A percentile compares a stretch with the other conserved stretches of the same genome.
phyloP scores from a whole-genome alignment of 1,140 invertebrate genomes.

The Bombus polaris region DNA sequence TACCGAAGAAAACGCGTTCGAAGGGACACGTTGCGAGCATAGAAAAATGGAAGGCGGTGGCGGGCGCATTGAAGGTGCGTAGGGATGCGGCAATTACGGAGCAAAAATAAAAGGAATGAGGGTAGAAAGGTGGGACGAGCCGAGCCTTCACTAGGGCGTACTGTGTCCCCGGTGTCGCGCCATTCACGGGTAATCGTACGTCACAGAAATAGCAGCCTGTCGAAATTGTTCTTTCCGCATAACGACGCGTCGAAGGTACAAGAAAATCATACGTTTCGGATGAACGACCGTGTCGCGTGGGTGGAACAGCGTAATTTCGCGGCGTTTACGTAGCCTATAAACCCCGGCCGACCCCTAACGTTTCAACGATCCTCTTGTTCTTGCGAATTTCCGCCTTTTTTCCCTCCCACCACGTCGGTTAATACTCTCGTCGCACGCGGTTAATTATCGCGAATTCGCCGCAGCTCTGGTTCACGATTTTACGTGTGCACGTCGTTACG shows the following conservation, averaged over 20 bases:
- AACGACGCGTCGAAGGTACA: constrained; percentile 52
- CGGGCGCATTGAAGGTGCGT: too few relatives aligned
- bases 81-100: neutral
- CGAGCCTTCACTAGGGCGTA: too few relatives aligned
- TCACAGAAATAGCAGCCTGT: constrained; percentile 19
- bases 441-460: neutral
- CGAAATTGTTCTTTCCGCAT: constrained; percentile 35
- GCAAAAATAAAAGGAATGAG: too few relatives aligned
- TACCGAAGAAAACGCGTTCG: too few relatives aligned
- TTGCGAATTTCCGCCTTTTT: neutral
- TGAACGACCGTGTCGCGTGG: constrained; percentile 67
- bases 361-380: neutral
- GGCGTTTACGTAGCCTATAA: constrained; percentile 56
- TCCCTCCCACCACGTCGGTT: neutral
- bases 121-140: too few relatives aligned
- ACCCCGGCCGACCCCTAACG: constrained; percentile 10
- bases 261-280: constrained; percentile 64
- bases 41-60: too few relatives aligned
- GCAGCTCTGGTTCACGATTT: neutral
- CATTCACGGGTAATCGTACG: neutral
- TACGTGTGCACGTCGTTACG: neutral
- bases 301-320: constrained; percentile 56
- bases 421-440: neutral
- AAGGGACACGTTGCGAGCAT: too few relatives aligned
- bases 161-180: neutral